A percentile compares a stretch with the other conserved stretches of the same genome.
Conservation (phyloP, 37 sponge, comb jelly and placozoan genomes). For the Chondrosia reniformis region DNA sequence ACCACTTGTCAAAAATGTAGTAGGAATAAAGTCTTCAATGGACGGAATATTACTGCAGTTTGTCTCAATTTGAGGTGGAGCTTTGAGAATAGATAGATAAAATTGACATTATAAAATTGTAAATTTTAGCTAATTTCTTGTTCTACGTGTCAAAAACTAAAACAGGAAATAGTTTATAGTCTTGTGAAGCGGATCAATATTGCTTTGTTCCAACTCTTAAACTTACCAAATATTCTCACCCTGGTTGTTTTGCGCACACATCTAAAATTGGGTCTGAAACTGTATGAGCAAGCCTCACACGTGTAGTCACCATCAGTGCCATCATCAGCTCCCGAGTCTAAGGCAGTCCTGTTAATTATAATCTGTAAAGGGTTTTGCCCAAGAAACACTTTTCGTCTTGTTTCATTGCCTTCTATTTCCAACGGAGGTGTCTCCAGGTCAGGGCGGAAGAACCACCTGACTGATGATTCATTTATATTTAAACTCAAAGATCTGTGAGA, state of each 20-base stretch:
- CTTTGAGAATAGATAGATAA: not conserved
- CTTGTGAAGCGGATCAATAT: no score
- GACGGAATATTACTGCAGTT: not conserved
- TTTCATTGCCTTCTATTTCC: not conserved
- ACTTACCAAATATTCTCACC: constrained; percentile 19
- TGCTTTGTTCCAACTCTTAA: not conserved
- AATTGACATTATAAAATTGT: not conserved
- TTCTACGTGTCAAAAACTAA: no score
- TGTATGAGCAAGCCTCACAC: not conserved
- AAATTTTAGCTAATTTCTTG: not conserved
- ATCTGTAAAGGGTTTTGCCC: not conserved
- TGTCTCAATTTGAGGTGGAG: not conserved
- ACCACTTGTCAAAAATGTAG: constrained; percentile 5
- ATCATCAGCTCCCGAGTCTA: not conserved
- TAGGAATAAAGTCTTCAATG: not conserved
- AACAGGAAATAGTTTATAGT: no score
- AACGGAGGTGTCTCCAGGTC: not conserved
- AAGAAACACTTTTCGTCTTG: not conserved
- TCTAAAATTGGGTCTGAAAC: not conserved
- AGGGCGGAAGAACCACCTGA: not conserved
- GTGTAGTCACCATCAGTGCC: constrained; percentile 4
- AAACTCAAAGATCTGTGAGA: not conserved
- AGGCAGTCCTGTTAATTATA: constrained; percentile 6
- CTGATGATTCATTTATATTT: not conserved
- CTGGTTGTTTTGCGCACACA: not conserved